Evolutionary conservation across 2,113 vertebrate genomes (phyloP).

Genomic region (Marcusenius ussheri): DNA sequence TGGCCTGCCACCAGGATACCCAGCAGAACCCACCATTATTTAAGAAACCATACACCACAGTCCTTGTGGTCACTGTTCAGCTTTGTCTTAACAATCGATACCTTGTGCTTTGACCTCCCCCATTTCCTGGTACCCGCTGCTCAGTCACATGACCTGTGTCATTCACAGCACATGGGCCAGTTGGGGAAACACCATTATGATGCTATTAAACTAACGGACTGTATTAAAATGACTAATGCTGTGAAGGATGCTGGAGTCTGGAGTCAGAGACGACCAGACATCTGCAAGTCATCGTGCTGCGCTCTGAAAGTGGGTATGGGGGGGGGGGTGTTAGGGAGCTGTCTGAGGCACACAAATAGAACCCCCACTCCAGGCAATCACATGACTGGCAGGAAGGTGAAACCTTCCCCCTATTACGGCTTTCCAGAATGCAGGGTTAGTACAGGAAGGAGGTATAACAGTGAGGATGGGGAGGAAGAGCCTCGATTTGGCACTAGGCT

Average conservation of each 20-base stretch:
- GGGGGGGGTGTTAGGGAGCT: neutral
- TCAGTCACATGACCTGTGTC: neutral
- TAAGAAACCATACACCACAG: neutral
- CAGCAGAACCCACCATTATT: neutral
- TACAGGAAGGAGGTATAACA: neutral
- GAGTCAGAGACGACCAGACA: neutral
- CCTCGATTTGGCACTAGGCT: neutral
- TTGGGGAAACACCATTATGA: neutral
- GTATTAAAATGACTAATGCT: neutral
- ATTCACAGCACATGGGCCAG: neutral
- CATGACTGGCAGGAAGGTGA: neutral
- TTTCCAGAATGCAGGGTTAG: constrained; percentile 2
- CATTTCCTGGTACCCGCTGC: neutral
- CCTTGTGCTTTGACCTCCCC: neutral
- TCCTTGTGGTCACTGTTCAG: neutral
- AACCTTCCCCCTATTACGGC: neutral
- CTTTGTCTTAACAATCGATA: neutral
- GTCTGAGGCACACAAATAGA: neutral
- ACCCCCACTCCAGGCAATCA: neutral
- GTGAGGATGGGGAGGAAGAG: neutral
- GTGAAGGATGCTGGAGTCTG: neutral
- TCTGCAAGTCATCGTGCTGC: neutral
- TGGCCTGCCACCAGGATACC: neutral
- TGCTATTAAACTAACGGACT: neutral
- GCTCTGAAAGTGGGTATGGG: neutral